Evolutionary conservation across 2,888 invertebrate species (phyloP).

Genomic region (Dastarcus helophoroides): DNA sequence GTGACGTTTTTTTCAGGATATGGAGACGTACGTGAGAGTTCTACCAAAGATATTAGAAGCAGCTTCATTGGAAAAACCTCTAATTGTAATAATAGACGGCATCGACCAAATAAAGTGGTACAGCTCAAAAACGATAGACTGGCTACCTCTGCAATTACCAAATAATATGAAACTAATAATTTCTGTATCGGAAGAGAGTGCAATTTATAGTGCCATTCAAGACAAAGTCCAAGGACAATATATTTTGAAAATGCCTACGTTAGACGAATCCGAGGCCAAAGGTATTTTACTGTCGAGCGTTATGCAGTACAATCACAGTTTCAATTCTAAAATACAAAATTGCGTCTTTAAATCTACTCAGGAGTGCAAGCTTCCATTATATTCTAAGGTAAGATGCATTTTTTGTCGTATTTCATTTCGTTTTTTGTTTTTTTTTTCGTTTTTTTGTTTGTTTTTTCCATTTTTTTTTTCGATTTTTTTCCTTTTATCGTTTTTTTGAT

Average conservation of each 20-base stretch:
- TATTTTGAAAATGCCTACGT: conserved; percentile 40
- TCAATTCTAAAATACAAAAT: conserved; percentile 48
- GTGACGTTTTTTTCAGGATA: conserved; percentile 54
- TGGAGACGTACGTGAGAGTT: conserved; percentile 55
- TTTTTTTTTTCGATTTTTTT: too few relatives aligned
- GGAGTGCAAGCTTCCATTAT: conserved; percentile 56
- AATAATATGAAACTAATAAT: conserved; percentile 65
- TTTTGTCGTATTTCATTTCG: too few relatives aligned
- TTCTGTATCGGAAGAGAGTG: conserved; percentile 51
- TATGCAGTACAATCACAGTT: conserved; percentile 48
- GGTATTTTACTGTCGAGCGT: conserved; percentile 43
- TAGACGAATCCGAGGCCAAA: conserved; percentile 42
- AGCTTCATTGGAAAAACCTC: conserved; percentile 44
- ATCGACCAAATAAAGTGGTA: conserved; percentile 50
- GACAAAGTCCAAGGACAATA: conserved; percentile 25
- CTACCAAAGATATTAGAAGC: conserved; percentile 45
- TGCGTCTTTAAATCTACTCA: conserved; percentile 46
- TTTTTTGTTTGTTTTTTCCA: too few relatives aligned
- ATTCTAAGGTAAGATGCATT: conserved; percentile 56
- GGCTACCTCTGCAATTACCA: conserved; percentile 67
- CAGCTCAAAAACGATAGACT: conserved; percentile 53
- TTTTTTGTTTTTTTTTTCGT: too few relatives aligned
- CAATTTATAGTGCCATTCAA: conserved; percentile 34
- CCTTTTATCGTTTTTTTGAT: too few relatives aligned
- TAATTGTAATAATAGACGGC: conserved; percentile 67